Base-by-base conservation (phyloP, 2,797 vertebrate species). In the Hydrocynus forskahlii region DNA sequence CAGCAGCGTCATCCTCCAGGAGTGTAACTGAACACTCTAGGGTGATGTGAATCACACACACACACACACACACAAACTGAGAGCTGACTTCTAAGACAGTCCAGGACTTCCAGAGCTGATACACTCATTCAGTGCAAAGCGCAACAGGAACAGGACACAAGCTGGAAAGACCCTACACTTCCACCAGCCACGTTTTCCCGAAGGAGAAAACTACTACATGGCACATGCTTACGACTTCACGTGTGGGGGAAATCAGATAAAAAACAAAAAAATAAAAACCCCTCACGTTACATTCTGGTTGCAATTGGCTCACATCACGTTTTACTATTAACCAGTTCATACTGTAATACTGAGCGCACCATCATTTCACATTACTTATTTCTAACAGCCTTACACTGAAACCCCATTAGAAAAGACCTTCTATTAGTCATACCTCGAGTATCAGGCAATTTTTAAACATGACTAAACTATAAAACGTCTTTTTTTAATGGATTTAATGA, bases 81-180 rank as follows among this genome's bases (percentile, higher is more conserved):
- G 2, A 0, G 10, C 17, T 19, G 23, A 7, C 67, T 50, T 73
- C 19, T 82, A 54, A 54, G 43, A 55, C 2, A 25, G 40, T 10
- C 19, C 1, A 70, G 13, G 52, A 67, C 78, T 21, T 71, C 12
- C 62, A 43, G 35, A 52, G 35, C 25, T 67, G 4, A 66, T 43
- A 70, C n/a, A 86, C 0, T 60, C 40, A 50, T 19, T 75, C 70
- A 62, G 38, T 60, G 7, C 70, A 66, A 7, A 6, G 38, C 35
- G 35, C 70, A 63, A 70, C 64, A 75, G 7, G n/a, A 23, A 78
- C 21, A 62, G 14, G 76, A 67, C 55, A 21, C 63, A 19, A 82
- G 62, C 69, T 88, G 94, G 92, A 93, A 95, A 94, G 88, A 91
- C 87, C 94, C 93, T 87, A 83, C 29, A 79, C 83, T 68, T 82